Base-by-base conservation (phyloP, 2,888 invertebrate species). In the Pammene fasciana region DNA sequence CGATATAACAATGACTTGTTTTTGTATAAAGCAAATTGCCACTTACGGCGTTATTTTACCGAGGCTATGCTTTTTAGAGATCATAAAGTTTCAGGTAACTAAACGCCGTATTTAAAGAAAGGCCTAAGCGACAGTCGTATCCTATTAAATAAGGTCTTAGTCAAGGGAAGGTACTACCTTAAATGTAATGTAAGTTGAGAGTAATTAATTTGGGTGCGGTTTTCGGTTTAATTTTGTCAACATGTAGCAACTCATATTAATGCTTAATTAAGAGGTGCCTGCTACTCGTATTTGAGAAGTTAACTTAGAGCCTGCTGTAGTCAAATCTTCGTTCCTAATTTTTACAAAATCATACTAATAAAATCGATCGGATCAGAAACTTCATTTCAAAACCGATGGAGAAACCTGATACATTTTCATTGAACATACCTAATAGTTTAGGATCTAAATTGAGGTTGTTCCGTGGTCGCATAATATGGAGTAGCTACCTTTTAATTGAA, bases 161-260 rank as follows among this genome's bases (percentile, higher is more conserved):
- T 11, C 3, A 8, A 26, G 18, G 14, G 14, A 18, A 8, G 6
- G 10, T 46, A 34, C 41, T n/a, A 45, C 13, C 38, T 61, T 36
- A 61, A 50, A 38, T 41, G 61, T 38, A 36, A 38, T 16, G 38
- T 48, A 41, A 52, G 41, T 52, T 18, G 18, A 16, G 50, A 41
- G 50, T 41, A 62, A 62, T 62, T 52, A 62, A 62, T 62, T 45
- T 18, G 13, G 26, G 62, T 52, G 62, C 2, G 62, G 62, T 41
- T 62, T 52, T 41, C 50, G 13, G 50, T 62, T 52, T 62, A 62
- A 62, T 62, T 52, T 62, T 62, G 62, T 43, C 62, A 62, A 62
- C 62, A 62, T 50, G 18, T 52, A 52, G 62, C 11, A 16, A 13
- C 61, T 13, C 13, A 38, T 48, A 38, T 18, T 38, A 61, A 36